Conservation (phyloP, 1,140 invertebrate genomes). For the Neocloeon triangulifer region DNA sequence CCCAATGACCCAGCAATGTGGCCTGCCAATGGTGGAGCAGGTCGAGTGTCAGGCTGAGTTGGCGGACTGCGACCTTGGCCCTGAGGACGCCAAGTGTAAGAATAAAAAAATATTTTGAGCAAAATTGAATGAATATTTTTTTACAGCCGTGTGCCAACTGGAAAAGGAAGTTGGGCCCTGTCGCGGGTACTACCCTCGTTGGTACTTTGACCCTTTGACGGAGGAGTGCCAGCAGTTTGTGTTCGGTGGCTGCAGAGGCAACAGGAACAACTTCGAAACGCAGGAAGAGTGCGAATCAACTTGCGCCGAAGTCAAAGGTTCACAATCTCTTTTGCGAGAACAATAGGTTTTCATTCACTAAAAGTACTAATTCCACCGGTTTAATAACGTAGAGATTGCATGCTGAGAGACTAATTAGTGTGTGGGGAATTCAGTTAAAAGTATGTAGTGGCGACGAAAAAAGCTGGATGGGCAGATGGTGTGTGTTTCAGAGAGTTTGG, state of each 20-base stretch:
- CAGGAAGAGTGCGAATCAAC: constrained; percentile 48
- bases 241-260: constrained; percentile 79
- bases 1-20: not conserved
- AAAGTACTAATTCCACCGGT: not conserved
- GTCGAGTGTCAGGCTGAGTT: constrained; percentile 18
- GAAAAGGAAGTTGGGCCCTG: constrained; percentile 54
- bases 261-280: constrained; percentile 66
- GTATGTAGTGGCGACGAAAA: not conserved
- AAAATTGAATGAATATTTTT: constrained; percentile 9
- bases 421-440: not conserved
- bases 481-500: no score
- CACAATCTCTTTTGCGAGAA: no score
- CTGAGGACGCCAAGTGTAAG: constrained; percentile 45
- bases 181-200: constrained; percentile 54
- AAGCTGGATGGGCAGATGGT: no score
- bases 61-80: constrained; percentile 41
- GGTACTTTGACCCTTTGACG: constrained; percentile 51
- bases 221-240: constrained; percentile 56
- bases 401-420: constrained; percentile 1
- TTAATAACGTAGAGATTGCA: not conserved
- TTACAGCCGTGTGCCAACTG: constrained; percentile 52
- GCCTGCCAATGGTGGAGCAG: not conserved
- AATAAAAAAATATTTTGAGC: no score
- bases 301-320: constrained; percentile 35
- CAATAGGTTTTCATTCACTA: not conserved